Base-by-base conservation (phyloP, 2,797 vertebrate genomes). In the Nasua narica region DNA sequence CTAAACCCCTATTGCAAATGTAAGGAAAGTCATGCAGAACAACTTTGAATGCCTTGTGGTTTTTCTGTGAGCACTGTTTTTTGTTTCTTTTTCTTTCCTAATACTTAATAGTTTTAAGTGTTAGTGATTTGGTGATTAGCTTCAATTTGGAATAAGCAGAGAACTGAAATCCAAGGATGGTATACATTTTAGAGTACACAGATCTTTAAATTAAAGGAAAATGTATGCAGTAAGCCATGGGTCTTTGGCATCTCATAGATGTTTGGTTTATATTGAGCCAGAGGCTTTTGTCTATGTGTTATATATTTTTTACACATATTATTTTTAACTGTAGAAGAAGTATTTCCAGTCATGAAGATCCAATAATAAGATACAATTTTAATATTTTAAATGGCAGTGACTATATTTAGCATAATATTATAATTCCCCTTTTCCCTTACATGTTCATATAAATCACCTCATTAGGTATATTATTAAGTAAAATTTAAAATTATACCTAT, bases 131-230 rank as follows among this genome's bases (percentile, higher is more conserved):
- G 58, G 40, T 90, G 54, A 58, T 29, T 83, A 72, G 3, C 27
- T 89, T 93, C 56, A 81, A 23, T 7, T 54, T 74, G 12, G 21
- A 8, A 35, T 14, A 86, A 93, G 54, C 29, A 60, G 7, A 54
- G 76, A 35, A 37, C 77, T 83, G 35, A 91, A 23, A 87, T 77
- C 23, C 29, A 82, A 16, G 52, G 7, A 62, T 62, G 29, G 60
- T n/a, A 16, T 77, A 43, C 5, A 60, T 60, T 91, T 87, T 70
- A 62, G 48, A 43, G 14, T 35, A 2, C 11, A 87, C 18, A 32
- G 16, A 77, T 83, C 25, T 91, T 88, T 91, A 88, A 87, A 62
- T 37, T 40, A 84, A 94, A 91, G 29, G n/a, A 27, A 94, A 88
- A 69, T 29, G 0, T 9, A 40, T 84, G 14, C 3, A 62, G 23